phyloP scores from a whole-genome alignment of 2,797 vertebrate genomes.

The Neomorphus geoffroyi region DNA sequence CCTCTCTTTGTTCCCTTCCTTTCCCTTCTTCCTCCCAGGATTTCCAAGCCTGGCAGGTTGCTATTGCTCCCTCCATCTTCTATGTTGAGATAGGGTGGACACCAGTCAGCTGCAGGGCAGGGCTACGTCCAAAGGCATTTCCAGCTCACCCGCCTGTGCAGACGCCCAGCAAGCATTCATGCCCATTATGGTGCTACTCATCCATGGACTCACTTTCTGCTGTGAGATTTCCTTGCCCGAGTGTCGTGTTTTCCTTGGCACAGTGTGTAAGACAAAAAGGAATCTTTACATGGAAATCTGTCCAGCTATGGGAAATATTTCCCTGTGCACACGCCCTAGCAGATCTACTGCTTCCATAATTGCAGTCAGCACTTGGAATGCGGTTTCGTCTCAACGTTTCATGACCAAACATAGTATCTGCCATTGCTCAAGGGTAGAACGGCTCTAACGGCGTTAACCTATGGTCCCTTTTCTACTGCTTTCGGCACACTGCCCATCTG shows the following conservation, averaged over 20 bases:
- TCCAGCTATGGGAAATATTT: background rate
- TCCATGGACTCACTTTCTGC: background rate
- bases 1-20: background rate
- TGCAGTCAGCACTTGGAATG: conserved; percentile 8
- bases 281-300: background rate
- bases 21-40: background rate
- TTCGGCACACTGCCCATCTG: background rate
- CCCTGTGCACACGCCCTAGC: background rate
- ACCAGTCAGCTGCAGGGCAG: background rate
- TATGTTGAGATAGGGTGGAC: background rate
- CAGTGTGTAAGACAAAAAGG: background rate
- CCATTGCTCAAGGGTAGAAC: background rate
- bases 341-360: background rate
- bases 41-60: background rate
- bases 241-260: conserved; percentile 16
- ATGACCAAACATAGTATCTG: conserved; percentile 44
- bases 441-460: background rate
- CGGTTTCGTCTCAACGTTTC: background rate
- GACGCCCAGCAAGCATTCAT: background rate
- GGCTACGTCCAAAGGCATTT: background rate
- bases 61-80: background rate
- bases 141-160: background rate
- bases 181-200: background rate
- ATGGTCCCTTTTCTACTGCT: background rate
- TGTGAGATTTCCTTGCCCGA: background rate